A percentile compares a stretch with the other conserved stretches of the same genome.
These are phyloP conservation scores for Leptodactylus fallax DNA, from an alignment of 2,797 vertebrate species.

Conservation along the genomic window DNA sequence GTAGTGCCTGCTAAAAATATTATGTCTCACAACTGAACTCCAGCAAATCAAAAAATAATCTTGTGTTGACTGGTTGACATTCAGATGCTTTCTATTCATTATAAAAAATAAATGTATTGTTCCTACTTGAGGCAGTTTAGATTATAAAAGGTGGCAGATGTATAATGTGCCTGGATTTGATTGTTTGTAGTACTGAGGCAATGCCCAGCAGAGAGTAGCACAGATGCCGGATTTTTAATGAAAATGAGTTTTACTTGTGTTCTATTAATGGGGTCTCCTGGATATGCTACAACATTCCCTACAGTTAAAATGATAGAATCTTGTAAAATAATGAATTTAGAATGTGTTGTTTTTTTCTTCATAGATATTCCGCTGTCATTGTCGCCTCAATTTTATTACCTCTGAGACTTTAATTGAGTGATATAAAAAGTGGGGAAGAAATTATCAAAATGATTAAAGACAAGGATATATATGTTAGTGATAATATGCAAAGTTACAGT, in stretches of 20 bases:
- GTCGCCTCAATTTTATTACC: background rate
- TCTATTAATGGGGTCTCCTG: slow-evolving; percentile 55
- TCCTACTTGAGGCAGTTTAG: slow-evolving; percentile 70
- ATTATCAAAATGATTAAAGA: background rate
- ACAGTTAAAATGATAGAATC: slow-evolving; percentile 41
- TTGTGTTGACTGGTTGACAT: slow-evolving; percentile 73
- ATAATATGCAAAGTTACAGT: background rate
- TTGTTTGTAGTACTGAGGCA: slow-evolving; percentile 70
- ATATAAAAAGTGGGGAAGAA: background rate
- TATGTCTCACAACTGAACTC: slow-evolving; percentile 71
- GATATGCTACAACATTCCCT: slow-evolving; percentile 25
- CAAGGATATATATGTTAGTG: background rate
- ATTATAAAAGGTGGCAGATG: slow-evolving; percentile 76
- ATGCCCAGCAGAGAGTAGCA: slow-evolving; percentile 68
- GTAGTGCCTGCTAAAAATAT: slow-evolving; percentile 76
- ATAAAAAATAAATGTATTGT: slow-evolving; percentile 74
- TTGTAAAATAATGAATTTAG: slow-evolving; percentile 45
- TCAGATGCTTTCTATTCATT: slow-evolving; percentile 74
- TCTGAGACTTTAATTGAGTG: slow-evolving; percentile 22
- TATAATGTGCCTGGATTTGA: slow-evolving; percentile 71
- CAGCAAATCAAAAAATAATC: slow-evolving; percentile 73
- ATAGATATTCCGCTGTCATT: background rate
- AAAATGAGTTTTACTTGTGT: slow-evolving; percentile 72
- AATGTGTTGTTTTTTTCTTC: slow-evolving; percentile 32
- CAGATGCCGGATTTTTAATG: slow-evolving; percentile 70